Evolutionary conservation across 2,113 vertebrate genomes (phyloP), one percentile per base, ranked within the genome.

Genomic region (Lanius ludovicianus): DNA sequence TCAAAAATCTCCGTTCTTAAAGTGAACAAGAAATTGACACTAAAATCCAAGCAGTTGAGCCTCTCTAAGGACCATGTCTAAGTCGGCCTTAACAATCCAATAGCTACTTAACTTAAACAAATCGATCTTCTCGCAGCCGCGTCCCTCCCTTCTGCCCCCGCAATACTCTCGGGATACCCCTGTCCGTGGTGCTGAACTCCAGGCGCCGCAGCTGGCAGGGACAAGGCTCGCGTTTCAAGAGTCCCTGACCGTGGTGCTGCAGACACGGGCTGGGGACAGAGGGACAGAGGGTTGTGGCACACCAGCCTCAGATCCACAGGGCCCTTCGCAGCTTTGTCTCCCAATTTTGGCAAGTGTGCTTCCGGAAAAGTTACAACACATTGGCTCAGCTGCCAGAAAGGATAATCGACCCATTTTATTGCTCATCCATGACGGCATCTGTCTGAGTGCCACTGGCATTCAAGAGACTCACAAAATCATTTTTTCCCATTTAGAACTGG

Each of bases 111-210:
- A 25, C 24, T 37, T 24, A 24, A 93, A 47, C 8, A 56, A 53
- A 9, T 2, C 10, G 3, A 3, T 3, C 13, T n/a, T 22, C 21
- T 17, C 1, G 4, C 9, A 39, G 35, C 21, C 0, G 5, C 0
- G 10, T 14, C 39, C 24, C 31, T 0, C 41, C 27, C 13, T 7
- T n/a, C 5, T 1, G 0, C 9, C 37, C 37, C 3, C 2, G 11
- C 1, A 2, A 1, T 0, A 1, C 10, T 1, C 7, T 1, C 3
- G 11, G 15, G 18, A 0, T 1, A 24, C 2, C 17, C 21, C 56
- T 97, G 80, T 89, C 95, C 95, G 2, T 53, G 96, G 96, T 97
- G 1, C 96, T 96, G 95, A 62, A 25, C 1, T 6, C 0, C 9
- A 11, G 11, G 3, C 4, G 5, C 25, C 13, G 1, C 0, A 14